Evolutionary conservation across 2,797 vertebrate species (phyloP), one percentile per base, ranked within the genome.

Genomic region (Etheostoma perlongum): DNA sequence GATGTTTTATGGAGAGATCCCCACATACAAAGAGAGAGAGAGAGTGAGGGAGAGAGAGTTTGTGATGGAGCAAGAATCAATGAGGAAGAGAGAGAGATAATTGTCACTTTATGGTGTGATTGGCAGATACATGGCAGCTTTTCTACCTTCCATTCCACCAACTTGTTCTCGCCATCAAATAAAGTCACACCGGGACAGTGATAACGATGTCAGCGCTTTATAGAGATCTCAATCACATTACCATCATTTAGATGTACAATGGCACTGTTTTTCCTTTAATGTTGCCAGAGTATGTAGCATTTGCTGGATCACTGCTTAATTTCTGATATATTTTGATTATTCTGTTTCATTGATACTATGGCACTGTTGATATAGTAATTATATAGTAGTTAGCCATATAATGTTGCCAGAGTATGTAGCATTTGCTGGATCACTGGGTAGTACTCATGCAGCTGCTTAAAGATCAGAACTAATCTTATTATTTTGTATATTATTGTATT

Each of bases 71-170:
- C 5, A 25, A 8, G 76, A 79, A 86, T 84, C 82, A 79, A 77
- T 82, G 85, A 73, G 66, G 12, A 61, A 44, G 48, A 46, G 77
- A 30, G 66, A 47, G 72, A 52, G 78, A 85, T 86, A 87, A 83
- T 75, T 67, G 81, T 72, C 70, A 85, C 83, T 89, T 90, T 76
- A 85, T 63, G 66, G 44, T 19, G 48, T 92, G 90, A 92, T 79
- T 91, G 92, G 86, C 83, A 91, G 90, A 88, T 88, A 88, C 89
- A 91, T 74, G 85, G 76, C 81, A 74, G 82, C 82, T 87, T 78
- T 63, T 77, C 79, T 61, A 80, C 82, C 79, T 79, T 74, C 83
- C 74, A 23, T 71, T 81, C 76, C 57, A 49, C 65, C 65, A 53
- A 69, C 78, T 78, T 72, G 83, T 72, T 79, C 69, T 52, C 12